Conservation (phyloP, 2,888 invertebrate genomes). For the Drosophila nr. medialis region DNA sequence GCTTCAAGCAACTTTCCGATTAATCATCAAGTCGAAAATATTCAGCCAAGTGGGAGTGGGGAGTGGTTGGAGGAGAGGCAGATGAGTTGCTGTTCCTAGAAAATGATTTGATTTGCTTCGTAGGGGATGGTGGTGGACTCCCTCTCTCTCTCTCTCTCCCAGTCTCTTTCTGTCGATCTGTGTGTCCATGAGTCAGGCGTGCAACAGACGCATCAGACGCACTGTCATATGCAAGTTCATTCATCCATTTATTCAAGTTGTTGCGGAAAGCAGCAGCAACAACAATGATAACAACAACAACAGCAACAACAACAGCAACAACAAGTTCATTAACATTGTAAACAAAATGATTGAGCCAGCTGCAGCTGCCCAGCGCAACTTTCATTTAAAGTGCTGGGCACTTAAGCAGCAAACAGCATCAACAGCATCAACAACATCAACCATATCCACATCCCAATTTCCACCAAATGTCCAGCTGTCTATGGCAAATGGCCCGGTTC, state of each 20-base stretch:
- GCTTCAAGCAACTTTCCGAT: constrained; percentile 39
- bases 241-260: constrained; percentile 31
- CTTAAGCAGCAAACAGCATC: constrained; percentile 38
- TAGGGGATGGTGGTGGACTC: not conserved
- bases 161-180: not conserved
- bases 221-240: constrained; percentile 43
- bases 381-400: constrained; percentile 48
- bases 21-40: constrained; percentile 42
- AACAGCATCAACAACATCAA: constrained; percentile 7
- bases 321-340: constrained; percentile 58
- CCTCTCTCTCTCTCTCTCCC: not conserved
- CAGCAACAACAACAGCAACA: constrained; percentile 14
- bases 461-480: constrained; percentile 16
- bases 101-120: constrained; percentile 10
- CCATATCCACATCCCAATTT: constrained; percentile 14
- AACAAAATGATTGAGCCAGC: constrained; percentile 62
- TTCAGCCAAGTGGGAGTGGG: not conserved
- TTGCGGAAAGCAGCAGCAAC: constrained; percentile 9
- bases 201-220: constrained; percentile 17
- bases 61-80: not conserved
- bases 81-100: constrained; percentile 28
- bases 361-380: constrained; percentile 25
- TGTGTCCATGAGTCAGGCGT: constrained; percentile 22
- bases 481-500: constrained; percentile 15
- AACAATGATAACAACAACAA: not conserved